Conservation (phyloP, 2,888 invertebrate genomes). For the Diarsia dahlii region DNA sequence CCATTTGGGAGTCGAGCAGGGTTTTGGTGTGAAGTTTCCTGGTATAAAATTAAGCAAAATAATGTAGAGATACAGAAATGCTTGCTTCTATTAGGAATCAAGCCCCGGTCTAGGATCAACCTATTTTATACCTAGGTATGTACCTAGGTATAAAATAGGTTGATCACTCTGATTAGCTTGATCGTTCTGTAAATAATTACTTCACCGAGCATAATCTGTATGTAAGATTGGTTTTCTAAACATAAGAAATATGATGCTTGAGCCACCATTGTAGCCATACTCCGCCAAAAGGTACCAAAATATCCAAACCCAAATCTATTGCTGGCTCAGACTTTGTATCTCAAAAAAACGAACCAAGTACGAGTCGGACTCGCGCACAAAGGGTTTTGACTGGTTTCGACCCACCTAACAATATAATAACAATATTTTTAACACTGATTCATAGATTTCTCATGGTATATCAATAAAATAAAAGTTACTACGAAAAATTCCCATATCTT, state of each 20-base stretch:
- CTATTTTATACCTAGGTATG: no score
- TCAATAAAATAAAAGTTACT: background rate
- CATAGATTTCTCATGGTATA: background rate
- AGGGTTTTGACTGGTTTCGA: background rate
- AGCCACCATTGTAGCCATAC: background rate
- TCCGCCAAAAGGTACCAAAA: background rate
- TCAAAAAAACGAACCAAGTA: background rate
- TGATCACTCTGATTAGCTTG: no score
- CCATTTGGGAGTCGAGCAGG: background rate
- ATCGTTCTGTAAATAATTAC: no score
- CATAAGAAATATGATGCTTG: background rate
- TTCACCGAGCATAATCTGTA: no score
- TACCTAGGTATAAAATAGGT: background rate
- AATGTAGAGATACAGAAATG: background rate
- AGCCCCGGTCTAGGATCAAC: no score
- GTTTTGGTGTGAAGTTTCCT: background rate
- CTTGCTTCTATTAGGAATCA: background rate
- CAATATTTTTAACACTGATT: background rate
- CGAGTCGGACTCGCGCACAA: background rate
- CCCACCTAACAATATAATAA: background rate
- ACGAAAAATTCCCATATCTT: background rate
- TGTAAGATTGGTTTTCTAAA: background rate
- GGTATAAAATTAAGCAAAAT: background rate
- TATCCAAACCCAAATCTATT: background rate
- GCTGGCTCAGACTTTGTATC: conserved; percentile 13